A percentile compares a stretch with the other conserved stretches of the same genome.
Evolutionary conservation across 2,113 vertebrate species (phyloP).

Genomic region (Gallinago undulata): DNA sequence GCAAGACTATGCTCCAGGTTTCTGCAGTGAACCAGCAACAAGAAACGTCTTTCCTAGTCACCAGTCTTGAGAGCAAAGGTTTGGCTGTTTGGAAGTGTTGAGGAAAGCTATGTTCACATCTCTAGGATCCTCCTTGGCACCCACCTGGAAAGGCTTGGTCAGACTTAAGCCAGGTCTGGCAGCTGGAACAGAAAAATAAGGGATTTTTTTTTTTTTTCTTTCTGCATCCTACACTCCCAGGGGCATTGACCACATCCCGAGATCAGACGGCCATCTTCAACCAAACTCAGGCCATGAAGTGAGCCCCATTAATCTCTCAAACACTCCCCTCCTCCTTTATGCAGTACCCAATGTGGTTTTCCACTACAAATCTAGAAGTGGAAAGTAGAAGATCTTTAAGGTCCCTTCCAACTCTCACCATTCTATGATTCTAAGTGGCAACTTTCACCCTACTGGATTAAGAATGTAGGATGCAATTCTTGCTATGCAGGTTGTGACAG

Average conservation of each 20-base stretch:
- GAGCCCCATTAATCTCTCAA: fast-evolving
- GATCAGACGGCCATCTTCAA: neutral
- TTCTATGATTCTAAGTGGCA: neutral
- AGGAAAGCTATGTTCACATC: neutral
- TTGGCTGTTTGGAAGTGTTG: neutral
- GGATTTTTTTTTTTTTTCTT: neutral
- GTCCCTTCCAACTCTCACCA: neutral
- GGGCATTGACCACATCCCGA: too few relatives aligned
- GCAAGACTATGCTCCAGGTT: neutral
- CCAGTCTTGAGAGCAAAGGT: neutral
- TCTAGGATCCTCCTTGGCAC: neutral
- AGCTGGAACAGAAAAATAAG: neutral
- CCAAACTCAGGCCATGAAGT: neutral
- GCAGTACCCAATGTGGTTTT: neutral
- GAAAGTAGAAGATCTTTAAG: neutral
- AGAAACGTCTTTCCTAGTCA: neutral
- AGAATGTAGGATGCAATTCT: neutral
- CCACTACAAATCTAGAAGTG: neutral
- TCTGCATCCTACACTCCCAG: neutral
- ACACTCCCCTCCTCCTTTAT: neutral
- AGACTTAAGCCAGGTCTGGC: neutral
- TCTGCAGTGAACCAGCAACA: neutral
- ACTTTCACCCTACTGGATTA: neutral
- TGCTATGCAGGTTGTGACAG: neutral
- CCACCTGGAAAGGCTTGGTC: neutral